Percentiles rank a stretch among this genome's conserved stretches.
phyloP scores from a whole-genome alignment of 37 sponge, comb jelly and placozoan genomes.

The Halisarca cf. caerulea region DNA sequence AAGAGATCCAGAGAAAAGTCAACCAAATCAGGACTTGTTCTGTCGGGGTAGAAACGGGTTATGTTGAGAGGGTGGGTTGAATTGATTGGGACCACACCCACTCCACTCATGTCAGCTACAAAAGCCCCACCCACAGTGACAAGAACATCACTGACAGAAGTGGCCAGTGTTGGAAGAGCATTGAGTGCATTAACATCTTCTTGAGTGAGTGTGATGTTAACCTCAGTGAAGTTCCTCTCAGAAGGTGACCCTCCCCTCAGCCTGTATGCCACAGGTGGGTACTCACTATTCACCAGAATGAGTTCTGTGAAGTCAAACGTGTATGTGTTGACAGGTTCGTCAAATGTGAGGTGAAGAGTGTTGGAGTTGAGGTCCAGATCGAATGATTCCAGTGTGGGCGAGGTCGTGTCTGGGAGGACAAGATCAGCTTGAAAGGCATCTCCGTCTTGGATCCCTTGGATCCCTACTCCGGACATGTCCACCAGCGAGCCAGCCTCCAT shows the following conservation, averaged over 20 bases:
- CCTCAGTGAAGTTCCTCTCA: conserved; percentile 70
- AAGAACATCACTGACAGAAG: conserved; percentile 42
- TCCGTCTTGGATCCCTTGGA: conserved; percentile 41
- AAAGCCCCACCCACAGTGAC: conserved; percentile 44
- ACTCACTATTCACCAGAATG: conserved; percentile 39
- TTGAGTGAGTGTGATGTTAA: conserved; percentile 49
- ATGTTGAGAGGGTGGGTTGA: conserved; percentile 1
- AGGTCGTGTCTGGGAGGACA: conserved; percentile 43
- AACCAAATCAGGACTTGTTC: conserved; percentile 51
- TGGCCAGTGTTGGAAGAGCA: conserved; percentile 43
- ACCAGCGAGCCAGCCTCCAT: conserved; percentile 21
- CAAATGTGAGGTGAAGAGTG: conserved; percentile 51
- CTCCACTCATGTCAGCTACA: conserved; percentile 76
- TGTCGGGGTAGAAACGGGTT: conserved; percentile 52
- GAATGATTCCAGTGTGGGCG: conserved; percentile 57
- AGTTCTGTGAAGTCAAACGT: conserved; percentile 60
- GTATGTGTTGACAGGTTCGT: conserved; percentile 72
- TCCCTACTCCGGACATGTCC: conserved; percentile 64
- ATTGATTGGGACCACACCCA: conserved; percentile 22
- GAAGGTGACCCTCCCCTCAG: conserved; percentile 57
- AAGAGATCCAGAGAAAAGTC: conserved; percentile 63
- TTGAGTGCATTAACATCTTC: conserved; percentile 77
- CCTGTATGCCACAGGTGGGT: conserved; percentile 8
- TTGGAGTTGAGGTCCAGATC: conserved; percentile 74
- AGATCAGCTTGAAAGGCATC: conserved; percentile 38